Percentiles rank a stretch among this genome's conserved stretches.
Conservation (phyloP, 2,797 vertebrate genomes). For the Pantherophis alleghaniensis region DNA sequence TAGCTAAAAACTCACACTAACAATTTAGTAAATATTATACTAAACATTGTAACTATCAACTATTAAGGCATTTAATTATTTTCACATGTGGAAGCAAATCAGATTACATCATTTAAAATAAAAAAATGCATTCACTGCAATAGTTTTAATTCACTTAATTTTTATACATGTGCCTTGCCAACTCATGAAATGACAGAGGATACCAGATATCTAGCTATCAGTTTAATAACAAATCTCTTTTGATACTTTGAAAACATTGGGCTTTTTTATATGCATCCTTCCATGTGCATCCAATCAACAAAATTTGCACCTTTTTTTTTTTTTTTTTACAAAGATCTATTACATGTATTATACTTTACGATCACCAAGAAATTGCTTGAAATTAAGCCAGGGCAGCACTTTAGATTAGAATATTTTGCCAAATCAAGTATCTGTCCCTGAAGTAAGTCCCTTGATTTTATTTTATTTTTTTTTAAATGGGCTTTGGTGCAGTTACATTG, state of each 20-base stretch:
- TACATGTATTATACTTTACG: constrained; percentile 32
- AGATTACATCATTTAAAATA: constrained; percentile 32
- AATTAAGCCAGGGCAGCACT: constrained; percentile 40
- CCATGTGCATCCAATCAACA: constrained; percentile 58
- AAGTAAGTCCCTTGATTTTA: not conserved
- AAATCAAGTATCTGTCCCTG: not conserved
- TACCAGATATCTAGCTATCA: constrained; percentile 50
- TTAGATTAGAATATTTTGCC: constrained; percentile 36
- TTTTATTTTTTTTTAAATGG: not conserved
- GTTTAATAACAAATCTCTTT: constrained; percentile 39
- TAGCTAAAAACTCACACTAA: not conserved
- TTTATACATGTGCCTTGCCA: constrained; percentile 13
- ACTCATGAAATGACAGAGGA: constrained; percentile 33
- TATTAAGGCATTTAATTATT: not conserved
- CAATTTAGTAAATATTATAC: not conserved
- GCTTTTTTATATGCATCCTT: constrained; percentile 44
- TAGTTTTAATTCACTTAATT: constrained; percentile 37
- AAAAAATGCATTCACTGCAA: constrained; percentile 22
- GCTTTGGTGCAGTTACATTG: not conserved
- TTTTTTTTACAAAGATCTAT: not conserved
- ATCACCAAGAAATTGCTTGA: constrained; percentile 48
- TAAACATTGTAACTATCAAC: not conserved
- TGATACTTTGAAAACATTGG: constrained; percentile 48
- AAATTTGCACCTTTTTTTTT: constrained; percentile 41
- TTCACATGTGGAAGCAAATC: not conserved